A percentile compares a stretch with the other conserved stretches of the same genome.
Conservation (phyloP, 2,888 invertebrate species). For the Gastracanthus pulcherrimus region DNA sequence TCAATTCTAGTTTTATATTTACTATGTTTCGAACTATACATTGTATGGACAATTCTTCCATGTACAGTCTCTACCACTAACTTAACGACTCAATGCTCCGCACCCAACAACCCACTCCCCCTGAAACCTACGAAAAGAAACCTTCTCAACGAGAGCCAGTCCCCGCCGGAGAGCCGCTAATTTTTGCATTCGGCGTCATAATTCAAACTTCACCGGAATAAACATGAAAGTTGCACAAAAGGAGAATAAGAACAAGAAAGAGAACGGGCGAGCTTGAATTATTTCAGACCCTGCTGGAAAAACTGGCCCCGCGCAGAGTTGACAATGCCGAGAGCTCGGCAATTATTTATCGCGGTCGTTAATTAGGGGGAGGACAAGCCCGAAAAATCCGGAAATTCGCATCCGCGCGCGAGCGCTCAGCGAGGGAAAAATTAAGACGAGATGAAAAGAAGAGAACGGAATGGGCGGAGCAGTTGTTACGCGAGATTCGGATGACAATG, state of each 20-base stretch:
- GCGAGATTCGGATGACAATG: not conserved
- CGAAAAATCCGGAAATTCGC: not conserved
- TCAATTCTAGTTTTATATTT: too few relatives aligned
- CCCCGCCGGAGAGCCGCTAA: not conserved
- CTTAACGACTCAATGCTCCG: too few relatives aligned
- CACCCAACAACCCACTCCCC: not conserved
- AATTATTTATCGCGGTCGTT: conserved; percentile 73
- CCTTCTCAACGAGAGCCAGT: not conserved
- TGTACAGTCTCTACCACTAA: too few relatives aligned
- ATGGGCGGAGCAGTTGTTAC: not conserved
- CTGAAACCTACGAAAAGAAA: not conserved
- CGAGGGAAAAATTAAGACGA: conserved; percentile 41
- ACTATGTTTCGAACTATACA: too few relatives aligned
- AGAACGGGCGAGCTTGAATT: conserved; percentile 42
- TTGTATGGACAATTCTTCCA: too few relatives aligned
- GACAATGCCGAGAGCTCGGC: conserved; percentile 66
- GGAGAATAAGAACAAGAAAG: not conserved
- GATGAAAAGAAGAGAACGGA: not conserved
- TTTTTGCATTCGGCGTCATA: conserved; percentile 30
- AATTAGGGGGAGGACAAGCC: conserved; percentile 63
- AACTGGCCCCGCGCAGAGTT: conserved; percentile 52
- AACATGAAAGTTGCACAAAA: conserved; percentile 35
- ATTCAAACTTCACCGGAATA: conserved; percentile 34
- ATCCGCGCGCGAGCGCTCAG: not conserved
- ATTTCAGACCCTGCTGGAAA: conserved; percentile 55